Evolutionary conservation across 2,797 vertebrate species (phyloP).

Genomic region (Menidia menidia): DNA sequence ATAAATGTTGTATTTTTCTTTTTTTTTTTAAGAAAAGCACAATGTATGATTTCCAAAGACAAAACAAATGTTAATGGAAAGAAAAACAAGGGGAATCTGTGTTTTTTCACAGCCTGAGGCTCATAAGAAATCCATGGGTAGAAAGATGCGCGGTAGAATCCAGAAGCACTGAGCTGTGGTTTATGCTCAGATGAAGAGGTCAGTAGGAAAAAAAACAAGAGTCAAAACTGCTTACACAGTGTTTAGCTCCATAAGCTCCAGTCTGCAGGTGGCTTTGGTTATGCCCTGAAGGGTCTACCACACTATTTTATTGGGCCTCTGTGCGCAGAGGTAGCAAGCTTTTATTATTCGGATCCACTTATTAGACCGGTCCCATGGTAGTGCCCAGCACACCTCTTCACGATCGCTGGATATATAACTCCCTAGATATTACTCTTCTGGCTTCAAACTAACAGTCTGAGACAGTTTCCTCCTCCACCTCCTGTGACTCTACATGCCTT

Average conservation of each 20-base stretch:
- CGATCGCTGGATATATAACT: constrained; percentile 66
- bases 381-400: constrained; percentile 50
- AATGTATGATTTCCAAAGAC: background rate
- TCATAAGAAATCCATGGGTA: constrained; percentile 22
- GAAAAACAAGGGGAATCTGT: background rate
- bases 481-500: constrained; percentile 62
- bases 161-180: constrained; percentile 16
- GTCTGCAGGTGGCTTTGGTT: constrained; percentile 58
- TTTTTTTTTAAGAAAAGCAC: background rate
- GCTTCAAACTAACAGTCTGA: constrained; percentile 50
- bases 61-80: background rate
- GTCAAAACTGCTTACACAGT: constrained; percentile 68
- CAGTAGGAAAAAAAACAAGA: constrained; percentile 39
- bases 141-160: constrained; percentile 12
- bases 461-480: constrained; percentile 50
- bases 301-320: constrained; percentile 60
- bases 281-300: constrained; percentile 57
- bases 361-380: constrained; percentile 67
- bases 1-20: background rate
- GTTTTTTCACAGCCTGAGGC: constrained; percentile 1
- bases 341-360: constrained; percentile 71
- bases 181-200: constrained; percentile 40
- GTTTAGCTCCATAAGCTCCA: constrained; percentile 54
- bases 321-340: constrained; percentile 65
- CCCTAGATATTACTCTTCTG: constrained; percentile 64